Conservation (phyloP, 2,113 vertebrate species). For the Chamaea fasciata region DNA sequence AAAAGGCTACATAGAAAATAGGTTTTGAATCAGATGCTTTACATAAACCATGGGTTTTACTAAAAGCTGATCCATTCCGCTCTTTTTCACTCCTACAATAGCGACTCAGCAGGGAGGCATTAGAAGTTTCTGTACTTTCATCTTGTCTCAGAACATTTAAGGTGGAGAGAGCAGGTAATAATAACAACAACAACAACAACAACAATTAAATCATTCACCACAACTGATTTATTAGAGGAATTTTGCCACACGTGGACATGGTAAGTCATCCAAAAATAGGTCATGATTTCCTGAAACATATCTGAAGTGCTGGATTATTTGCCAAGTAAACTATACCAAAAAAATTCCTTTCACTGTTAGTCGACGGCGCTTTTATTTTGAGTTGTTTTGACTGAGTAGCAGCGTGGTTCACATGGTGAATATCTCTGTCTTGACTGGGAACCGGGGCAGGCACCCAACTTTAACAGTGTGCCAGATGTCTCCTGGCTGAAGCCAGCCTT, state of each 20-base stretch:
- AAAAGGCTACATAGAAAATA: slow-evolving; percentile 60
- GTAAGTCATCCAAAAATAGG: slow-evolving; percentile 26
- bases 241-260: background rate
- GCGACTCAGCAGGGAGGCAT: slow-evolving; percentile 25
- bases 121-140: slow-evolving; percentile 70
- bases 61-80: slow-evolving; percentile 68
- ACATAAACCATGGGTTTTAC: slow-evolving; percentile 76
- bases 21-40: slow-evolving; percentile 79
- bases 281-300: background rate
- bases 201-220: background rate
- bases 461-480: background rate
- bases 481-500: background rate
- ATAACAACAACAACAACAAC: background rate
- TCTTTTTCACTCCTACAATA: slow-evolving; percentile 59
- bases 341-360: slow-evolving; percentile 13
- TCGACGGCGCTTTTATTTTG: background rate
- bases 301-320: slow-evolving; percentile 2
- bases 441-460: background rate
- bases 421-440: background rate
- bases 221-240: background rate
- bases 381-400: slow-evolving; percentile 5
- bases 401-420: background rate
- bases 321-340: slow-evolving; percentile 4
- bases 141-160: slow-evolving; percentile 68
- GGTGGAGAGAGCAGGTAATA: background rate